phyloP scores from a whole-genome alignment of 2,888 invertebrate genomes.

The Macaria liturata region DNA sequence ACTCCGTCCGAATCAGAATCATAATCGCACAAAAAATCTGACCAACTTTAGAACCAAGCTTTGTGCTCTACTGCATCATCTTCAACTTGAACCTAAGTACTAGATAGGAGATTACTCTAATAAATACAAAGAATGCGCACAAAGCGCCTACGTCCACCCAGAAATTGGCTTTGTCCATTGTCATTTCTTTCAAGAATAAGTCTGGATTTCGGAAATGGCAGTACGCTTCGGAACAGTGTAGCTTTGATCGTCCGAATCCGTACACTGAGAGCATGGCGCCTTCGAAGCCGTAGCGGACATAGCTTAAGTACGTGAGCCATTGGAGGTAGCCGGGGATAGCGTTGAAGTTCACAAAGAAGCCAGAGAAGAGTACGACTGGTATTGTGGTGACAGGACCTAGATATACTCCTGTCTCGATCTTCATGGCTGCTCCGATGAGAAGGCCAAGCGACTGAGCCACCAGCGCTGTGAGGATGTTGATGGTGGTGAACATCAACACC shows the following conservation, averaged over 20 bases:
- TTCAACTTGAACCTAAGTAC: constrained; percentile 91
- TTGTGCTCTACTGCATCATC: constrained; percentile 78
- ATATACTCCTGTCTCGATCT: constrained; percentile 90
- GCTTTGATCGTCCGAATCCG: constrained; percentile 90
- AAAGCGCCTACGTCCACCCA: constrained; percentile 94
- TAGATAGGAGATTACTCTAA: constrained; percentile 91
- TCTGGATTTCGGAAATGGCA: constrained; percentile 92
- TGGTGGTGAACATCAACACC: constrained; percentile 90
- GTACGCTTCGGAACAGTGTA: constrained; percentile 92
- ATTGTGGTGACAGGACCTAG: constrained; percentile 95
- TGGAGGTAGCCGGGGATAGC: constrained; percentile 94
- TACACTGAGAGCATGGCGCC: constrained; percentile 96
- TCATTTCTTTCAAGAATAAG: constrained; percentile 93
- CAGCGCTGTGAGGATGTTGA: constrained; percentile 91
- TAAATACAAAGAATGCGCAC: constrained; percentile 89
- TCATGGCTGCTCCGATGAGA: constrained; percentile 95
- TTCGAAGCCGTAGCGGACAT: constrained; percentile 95
- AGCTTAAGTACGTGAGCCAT: constrained; percentile 95
- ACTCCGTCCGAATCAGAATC: constrained; percentile 5
- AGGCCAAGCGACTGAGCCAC: constrained; percentile 96
- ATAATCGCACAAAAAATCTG: constrained; percentile 28
- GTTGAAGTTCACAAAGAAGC: constrained; percentile 96
- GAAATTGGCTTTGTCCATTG: constrained; percentile 90
- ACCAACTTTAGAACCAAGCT: constrained; percentile 36
- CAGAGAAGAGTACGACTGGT: constrained; percentile 95